Evolutionary conservation across 2,888 invertebrate species (phyloP), one percentile per base, ranked within the genome.

Genomic region (Meandrusa payeni): DNA sequence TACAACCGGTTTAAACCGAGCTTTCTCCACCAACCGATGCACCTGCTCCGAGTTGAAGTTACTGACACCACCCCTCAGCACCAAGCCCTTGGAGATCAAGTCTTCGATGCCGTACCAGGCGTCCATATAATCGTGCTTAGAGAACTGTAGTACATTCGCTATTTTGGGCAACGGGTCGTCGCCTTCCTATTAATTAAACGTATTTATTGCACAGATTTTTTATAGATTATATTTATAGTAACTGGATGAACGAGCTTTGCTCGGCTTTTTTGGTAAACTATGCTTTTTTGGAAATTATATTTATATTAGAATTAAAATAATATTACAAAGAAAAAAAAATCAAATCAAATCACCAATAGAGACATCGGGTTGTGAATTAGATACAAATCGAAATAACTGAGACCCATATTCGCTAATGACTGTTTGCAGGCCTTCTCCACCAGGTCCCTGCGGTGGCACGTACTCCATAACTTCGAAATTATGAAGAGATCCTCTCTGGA

Each of bases 21-120:
- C 91, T 38, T 89, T 90, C 5, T 91, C 89, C 22, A 95, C 55
- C 1, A 97, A 58, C 29, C 93, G 86, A 47, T 92, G 89, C 2
- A 96, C 71, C 69, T 97, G 97, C 28, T 90, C 78, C 5, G 91
- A 91, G 72, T 95, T 97, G 69, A 97, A 97, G 76, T 97, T 97
- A 51, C 95, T 95, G 3, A 97, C 76, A 0, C 97, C 97, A 51
- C 96, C 93, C 33, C 92, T 91, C 55, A 89, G 92, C 0, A 90
- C 91, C 5, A 95, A 76, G 0, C 94, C 95, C 50, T 89, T 81
- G 32, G 89, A 67, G 2, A 91, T 89, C 9, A 95, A 88, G n/a
- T 89, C 81, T 65, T 97, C 97, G 92, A 97, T 91, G 0, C 90
- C 95, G 68, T 90, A 91, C 91, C 94, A 95, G 0, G 94, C 94